These are phyloP conservation scores for Scytalopus superciliaris DNA, from an alignment of 2,113 vertebrate species.

Conservation along the genomic window DNA sequence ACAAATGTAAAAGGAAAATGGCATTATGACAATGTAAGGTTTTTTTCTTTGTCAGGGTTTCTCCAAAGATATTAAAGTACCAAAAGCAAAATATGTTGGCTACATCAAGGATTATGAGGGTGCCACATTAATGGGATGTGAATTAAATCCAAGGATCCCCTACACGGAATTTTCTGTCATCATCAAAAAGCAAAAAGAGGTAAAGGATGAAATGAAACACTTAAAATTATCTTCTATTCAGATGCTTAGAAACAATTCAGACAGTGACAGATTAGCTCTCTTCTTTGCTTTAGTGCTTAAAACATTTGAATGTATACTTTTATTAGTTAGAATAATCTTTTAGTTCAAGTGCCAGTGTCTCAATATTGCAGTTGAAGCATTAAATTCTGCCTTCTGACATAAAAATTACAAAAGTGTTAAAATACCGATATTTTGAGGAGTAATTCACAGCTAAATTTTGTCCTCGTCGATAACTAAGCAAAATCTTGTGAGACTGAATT, in stretches of 20 bases:
- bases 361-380: background rate
- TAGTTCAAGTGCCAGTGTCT: background rate
- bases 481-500: background rate
- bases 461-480: background rate
- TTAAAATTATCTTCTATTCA: background rate
- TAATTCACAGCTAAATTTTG: background rate
- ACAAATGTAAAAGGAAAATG: background rate
- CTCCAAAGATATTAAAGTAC: constrained; percentile 99
- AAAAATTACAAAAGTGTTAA: background rate
- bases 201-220: constrained; percentile 43
- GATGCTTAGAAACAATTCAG: background rate
- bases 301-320: background rate
- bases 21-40: background rate
- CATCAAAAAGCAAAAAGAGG: constrained; percentile 99
- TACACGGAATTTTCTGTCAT: constrained; percentile 99
- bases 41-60: constrained; percentile 81
- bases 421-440: background rate
- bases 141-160: constrained; percentile 95
- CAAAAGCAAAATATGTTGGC: constrained; percentile 94
- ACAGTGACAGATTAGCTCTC: background rate
- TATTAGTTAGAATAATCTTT: background rate
- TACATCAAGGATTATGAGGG: constrained; percentile 99
- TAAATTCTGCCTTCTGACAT: background rate
- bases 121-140: constrained; percentile 97
- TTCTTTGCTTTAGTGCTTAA: background rate